Conservation (phyloP, 2,888 invertebrate genomes). For the Ophion slaviceki region DNA sequence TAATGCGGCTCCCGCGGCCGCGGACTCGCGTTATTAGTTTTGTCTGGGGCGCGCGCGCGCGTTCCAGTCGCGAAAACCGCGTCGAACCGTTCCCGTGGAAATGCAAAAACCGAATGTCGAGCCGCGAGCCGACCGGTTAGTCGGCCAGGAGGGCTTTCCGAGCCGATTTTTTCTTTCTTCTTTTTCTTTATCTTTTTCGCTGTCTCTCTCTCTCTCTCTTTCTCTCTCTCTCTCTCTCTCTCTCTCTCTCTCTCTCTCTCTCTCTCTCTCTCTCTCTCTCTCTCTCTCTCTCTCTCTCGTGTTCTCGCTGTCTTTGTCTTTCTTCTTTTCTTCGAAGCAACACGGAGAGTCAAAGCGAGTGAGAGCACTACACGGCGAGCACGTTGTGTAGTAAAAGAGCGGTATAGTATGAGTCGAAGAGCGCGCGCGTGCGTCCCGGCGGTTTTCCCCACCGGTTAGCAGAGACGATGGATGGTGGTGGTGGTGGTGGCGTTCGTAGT, state of each 20-base stretch:
- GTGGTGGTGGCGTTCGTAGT: constrained; percentile 45
- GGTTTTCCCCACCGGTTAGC: constrained; percentile 44
- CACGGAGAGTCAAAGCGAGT: constrained; percentile 42
- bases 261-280: not conserved
- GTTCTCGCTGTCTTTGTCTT: not conserved
- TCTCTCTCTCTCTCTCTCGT: constrained; percentile 1
- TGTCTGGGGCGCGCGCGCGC: not conserved
- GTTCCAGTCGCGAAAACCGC: constrained; percentile 43
- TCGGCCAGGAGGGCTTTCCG: constrained; percentile 80
- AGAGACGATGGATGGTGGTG: constrained; percentile 38
- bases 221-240: not conserved
- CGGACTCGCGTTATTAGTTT: not conserved
- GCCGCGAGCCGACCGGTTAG: constrained; percentile 78
- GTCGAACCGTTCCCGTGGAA: constrained; percentile 77
- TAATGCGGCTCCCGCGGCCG: not conserved
- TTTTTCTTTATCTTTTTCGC: constrained; percentile 6
- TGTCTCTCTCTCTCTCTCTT: not conserved
- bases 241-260: not conserved
- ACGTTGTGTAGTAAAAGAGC: constrained; percentile 34
- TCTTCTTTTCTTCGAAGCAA: constrained; percentile 72
- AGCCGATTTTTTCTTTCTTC: not conserved
- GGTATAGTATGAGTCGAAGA: constrained; percentile 66
- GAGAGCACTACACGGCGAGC: constrained; percentile 16
- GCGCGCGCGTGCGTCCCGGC: constrained; percentile 74
- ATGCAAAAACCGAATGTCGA: constrained; percentile 81